These are phyloP conservation scores for Meghimatium bilineatum DNA, from an alignment of 2,888 invertebrate species.

Conservation along the genomic window DNA sequence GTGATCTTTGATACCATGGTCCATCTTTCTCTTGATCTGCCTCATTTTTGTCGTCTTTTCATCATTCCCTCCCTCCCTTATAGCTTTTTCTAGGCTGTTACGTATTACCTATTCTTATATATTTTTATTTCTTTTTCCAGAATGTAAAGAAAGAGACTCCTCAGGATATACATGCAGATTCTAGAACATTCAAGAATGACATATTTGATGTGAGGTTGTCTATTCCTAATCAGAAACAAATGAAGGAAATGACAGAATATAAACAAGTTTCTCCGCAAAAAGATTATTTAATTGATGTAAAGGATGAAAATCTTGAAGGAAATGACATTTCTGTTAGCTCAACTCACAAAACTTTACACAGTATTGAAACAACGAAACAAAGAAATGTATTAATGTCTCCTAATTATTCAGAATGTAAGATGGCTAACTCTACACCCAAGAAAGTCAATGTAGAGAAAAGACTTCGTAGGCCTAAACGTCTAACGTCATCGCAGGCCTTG, in stretches of 20 bases:
- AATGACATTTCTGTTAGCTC: too few relatives aligned
- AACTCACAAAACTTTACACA: not conserved
- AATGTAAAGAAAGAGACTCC: not conserved
- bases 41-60: not conserved
- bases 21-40: too few relatives aligned
- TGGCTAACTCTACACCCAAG: not conserved
- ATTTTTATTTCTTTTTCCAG: not conserved
- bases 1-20: not conserved
- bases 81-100: too few relatives aligned
- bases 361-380: not conserved
- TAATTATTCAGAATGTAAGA: not conserved
- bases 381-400: not conserved
- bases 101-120: not conserved
- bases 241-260: not conserved
- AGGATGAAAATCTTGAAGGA: too few relatives aligned
- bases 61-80: not conserved
- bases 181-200: not conserved
- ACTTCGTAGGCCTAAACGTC: not conserved
- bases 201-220: not conserved
- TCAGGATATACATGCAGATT: not conserved
- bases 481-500: constrained; percentile 19
- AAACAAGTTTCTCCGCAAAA: not conserved
- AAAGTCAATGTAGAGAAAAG: not conserved
- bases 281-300: not conserved
- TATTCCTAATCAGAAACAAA: not conserved